Base-by-base conservation (phyloP, 2,797 vertebrate species). In the Bradypus variegatus region DNA sequence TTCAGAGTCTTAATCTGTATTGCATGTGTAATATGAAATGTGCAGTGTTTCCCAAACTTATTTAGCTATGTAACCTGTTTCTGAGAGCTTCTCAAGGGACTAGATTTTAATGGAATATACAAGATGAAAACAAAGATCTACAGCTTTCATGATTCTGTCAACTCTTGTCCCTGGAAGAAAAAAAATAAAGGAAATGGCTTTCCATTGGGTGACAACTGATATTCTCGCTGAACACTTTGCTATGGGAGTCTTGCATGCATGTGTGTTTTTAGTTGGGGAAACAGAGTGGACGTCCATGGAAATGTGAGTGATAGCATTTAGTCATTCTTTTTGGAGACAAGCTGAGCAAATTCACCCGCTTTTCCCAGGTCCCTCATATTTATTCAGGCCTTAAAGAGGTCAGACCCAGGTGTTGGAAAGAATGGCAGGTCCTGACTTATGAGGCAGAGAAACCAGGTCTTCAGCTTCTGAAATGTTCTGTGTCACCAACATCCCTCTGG, bases 321-420 rank as follows among this genome's bases (percentile, higher is more conserved):
- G 75, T 93, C 75, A 89, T 76, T 89, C 69, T 86, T 16, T 94
- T 87, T 86, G 86, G 81, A 91, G 64, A 50, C 58, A 73, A 67
- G 72, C 78, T 93, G 65, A 91, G 62, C 50, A 78, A 88, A 83
- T 85, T 86, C 90, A 91, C 90, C 94, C 90, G 58, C 72, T 90
- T 85, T 62, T 94, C 82, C 89, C 41, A 72, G 55, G 41, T 85
- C 76, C 36, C 87, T 81, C 14, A 4, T 95, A 78, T 95, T 95
- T 95, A 72, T 94, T 95, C 95, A 96, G 92, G 76, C 91, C 62
- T 62, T 58, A 88, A 96, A 91, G 73, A 92, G 91, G 62, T 89
- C 89, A 89, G 89, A 38, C 36, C 86, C 82, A 94, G 81, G 81
- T 96, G 81, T 93, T 62, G 91, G 77, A 88, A 93, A 91, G 87